Percentiles rank a stretch among this genome's conserved stretches.
Evolutionary conservation across 23 tunicate species (phyloP).

Genomic region (Phallusia fumigata): DNA sequence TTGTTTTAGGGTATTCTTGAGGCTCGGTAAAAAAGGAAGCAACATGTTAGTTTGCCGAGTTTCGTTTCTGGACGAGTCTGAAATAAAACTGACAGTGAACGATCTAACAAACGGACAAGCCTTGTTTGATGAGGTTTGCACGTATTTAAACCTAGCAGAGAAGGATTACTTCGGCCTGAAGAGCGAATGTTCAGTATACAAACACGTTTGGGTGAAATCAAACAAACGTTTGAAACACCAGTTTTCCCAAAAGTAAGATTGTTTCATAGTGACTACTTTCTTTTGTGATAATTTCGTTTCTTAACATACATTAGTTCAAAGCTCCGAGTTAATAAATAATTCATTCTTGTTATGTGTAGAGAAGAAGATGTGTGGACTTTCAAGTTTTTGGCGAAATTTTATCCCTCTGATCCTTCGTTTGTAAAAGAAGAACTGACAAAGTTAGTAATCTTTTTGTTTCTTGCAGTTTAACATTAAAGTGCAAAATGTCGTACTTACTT

Average conservation of each 20-base stretch:
- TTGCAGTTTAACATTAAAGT: too few relatives aligned
- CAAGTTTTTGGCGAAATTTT: conserved; percentile 52
- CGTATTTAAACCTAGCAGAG: conserved; percentile 28
- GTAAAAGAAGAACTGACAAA: conserved; percentile 78
- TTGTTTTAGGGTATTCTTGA: too few relatives aligned
- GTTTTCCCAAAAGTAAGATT: conserved; percentile 44
- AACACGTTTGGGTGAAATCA: conserved; percentile 44
- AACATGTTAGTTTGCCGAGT: conserved; percentile 33
- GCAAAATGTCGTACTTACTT: too few relatives aligned
- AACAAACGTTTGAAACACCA: conserved; percentile 60
- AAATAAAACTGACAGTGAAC: conserved; percentile 27
- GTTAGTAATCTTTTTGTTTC: conserved; percentile 27
- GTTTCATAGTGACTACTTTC: not conserved
- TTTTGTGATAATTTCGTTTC: not conserved
- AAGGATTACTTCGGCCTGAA: conserved; percentile 61
- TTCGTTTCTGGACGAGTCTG: conserved; percentile 39
- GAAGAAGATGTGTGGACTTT: conserved; percentile 19
- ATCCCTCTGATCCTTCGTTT: conserved; percentile 63
- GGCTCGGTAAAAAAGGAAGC: not conserved
- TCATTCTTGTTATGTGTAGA: not conserved
- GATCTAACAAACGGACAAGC: conserved; percentile 14
- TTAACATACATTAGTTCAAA: not conserved
- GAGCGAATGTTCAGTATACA: conserved; percentile 15
- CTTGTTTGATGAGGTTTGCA: conserved; percentile 34
- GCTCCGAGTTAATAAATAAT: too few relatives aligned